These are phyloP conservation scores for Neotragus moschatus DNA, from an alignment of 2,113 vertebrate genomes.

Conservation along the genomic window DNA sequence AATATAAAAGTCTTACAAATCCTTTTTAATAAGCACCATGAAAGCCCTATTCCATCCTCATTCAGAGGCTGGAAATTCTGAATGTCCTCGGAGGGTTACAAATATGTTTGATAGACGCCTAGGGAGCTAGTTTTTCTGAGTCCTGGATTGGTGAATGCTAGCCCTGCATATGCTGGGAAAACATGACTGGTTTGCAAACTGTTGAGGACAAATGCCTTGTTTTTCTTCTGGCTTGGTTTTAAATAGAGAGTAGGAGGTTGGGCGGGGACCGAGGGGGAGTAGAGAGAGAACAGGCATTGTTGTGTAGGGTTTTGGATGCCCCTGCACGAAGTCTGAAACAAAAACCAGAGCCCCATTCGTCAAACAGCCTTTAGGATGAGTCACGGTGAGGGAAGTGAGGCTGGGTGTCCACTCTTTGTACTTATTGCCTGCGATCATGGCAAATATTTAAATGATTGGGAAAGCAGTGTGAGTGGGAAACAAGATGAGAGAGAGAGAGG, in stretches of 20 bases:
- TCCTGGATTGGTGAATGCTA: slow-evolving; percentile 46
- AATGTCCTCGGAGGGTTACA: slow-evolving; percentile 10
- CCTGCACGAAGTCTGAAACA: slow-evolving; percentile 57
- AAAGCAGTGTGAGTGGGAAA: slow-evolving; percentile 47
- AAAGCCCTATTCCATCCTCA: background rate
- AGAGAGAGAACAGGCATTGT: slow-evolving; percentile 70
- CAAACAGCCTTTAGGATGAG: slow-evolving; percentile 63
- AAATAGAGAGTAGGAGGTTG: slow-evolving; percentile 69
- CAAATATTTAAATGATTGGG: slow-evolving; percentile 38
- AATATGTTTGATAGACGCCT: slow-evolving; percentile 34
- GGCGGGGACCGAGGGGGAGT: slow-evolving; percentile 62
- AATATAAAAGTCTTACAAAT: background rate
- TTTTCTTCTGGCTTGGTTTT: slow-evolving; percentile 66
- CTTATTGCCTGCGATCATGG: slow-evolving; percentile 26
- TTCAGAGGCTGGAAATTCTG: slow-evolving; percentile 7
- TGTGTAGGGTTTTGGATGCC: slow-evolving; percentile 53
- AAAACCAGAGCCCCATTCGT: slow-evolving; percentile 50
- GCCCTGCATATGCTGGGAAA: slow-evolving; percentile 56
- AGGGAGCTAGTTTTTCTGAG: slow-evolving; percentile 40
- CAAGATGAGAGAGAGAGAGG: background rate
- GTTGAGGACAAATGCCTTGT: slow-evolving; percentile 65
- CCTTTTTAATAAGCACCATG: background rate
- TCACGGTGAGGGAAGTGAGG: slow-evolving; percentile 38
- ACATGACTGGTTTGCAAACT: slow-evolving; percentile 59
- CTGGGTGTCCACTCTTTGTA: slow-evolving; percentile 64